Evolutionary conservation across 2,797 vertebrate genomes (phyloP).

Genomic region (Melanotaenia nigrans): DNA sequence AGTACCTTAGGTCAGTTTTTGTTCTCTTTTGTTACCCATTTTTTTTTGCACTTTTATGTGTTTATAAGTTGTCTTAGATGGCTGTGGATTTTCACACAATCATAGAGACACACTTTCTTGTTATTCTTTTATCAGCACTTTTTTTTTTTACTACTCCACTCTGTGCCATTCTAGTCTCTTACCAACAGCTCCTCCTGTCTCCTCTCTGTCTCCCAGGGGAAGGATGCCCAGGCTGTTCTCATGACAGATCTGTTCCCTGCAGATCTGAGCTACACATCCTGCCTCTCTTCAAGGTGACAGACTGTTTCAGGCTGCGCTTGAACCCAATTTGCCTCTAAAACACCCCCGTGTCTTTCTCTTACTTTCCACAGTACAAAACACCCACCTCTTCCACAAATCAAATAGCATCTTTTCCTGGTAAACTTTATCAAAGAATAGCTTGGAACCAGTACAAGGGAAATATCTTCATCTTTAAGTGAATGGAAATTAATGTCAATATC

Average conservation of each 20-base stretch:
- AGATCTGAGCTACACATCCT: slow-evolving; percentile 59
- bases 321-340: slow-evolving; percentile 53
- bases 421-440: slow-evolving; percentile 61
- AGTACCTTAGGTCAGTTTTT: slow-evolving; percentile 51
- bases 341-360: slow-evolving; percentile 42
- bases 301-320: slow-evolving; percentile 44
- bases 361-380: slow-evolving; percentile 54
- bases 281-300: slow-evolving; percentile 70
- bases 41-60: slow-evolving; percentile 63
- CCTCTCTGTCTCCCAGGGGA: slow-evolving; percentile 46
- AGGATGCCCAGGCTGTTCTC: slow-evolving; percentile 57
- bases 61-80: slow-evolving; percentile 67
- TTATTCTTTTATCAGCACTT: slow-evolving; percentile 58
- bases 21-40: slow-evolving; percentile 44
- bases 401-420: slow-evolving; percentile 55
- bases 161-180: slow-evolving; percentile 41
- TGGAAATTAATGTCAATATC: slow-evolving; percentile 7
- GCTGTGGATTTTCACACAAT: slow-evolving; percentile 44
- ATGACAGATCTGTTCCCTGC: slow-evolving; percentile 67
- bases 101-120: slow-evolving; percentile 52
- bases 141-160: slow-evolving; percentile 17
- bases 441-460: slow-evolving; percentile 26
- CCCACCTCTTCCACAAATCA: slow-evolving; percentile 60
- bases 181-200: slow-evolving; percentile 22
- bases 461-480: slow-evolving; percentile 29